Conservation (phyloP, 2,888 invertebrate genomes). For the Gymnocheta viridis region DNA sequence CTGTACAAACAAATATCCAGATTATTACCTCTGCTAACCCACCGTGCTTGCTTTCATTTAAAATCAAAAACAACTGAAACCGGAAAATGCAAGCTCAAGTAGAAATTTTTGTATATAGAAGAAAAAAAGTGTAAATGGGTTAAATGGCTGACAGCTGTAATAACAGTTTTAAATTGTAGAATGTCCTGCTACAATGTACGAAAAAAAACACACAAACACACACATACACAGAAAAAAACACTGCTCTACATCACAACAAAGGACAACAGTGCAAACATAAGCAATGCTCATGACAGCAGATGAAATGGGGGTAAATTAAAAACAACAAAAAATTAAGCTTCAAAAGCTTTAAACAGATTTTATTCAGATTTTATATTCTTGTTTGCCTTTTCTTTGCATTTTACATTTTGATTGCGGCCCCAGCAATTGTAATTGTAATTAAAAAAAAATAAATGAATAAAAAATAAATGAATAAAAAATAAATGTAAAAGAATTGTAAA, state of each 20-base stretch:
- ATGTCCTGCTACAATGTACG: constrained; percentile 43
- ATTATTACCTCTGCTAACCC: neutral
- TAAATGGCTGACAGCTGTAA: constrained; percentile 68
- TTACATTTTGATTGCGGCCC: constrained; percentile 43
- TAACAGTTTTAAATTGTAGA: constrained; percentile 54
- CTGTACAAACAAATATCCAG: no score
- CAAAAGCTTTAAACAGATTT: constrained; percentile 25
- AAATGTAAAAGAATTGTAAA: neutral
- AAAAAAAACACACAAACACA: no score
- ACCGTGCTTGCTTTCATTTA: neutral
- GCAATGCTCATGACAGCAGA: constrained; percentile 17
- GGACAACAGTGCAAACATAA: constrained; percentile 27
- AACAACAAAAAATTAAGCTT: neutral
- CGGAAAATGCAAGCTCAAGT: constrained; percentile 14
- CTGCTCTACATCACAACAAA: constrained; percentile 35
- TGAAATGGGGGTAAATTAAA: constrained; percentile 19
- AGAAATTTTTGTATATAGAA: constrained; percentile 32
- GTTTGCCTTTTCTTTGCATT: neutral
- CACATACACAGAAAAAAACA: neutral
- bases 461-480: constrained; percentile 8
- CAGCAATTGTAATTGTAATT: constrained; percentile 46
- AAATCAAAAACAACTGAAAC: constrained; percentile 1
- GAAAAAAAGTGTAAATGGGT: constrained; percentile 62
- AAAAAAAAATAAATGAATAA: constrained; percentile 4
- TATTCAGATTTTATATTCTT: constrained; percentile 10